A percentile compares a stretch with the other conserved stretches of the same genome.
Evolutionary conservation across 2,888 invertebrate genomes (phyloP).

Genomic region (Lysandra bellargus): DNA sequence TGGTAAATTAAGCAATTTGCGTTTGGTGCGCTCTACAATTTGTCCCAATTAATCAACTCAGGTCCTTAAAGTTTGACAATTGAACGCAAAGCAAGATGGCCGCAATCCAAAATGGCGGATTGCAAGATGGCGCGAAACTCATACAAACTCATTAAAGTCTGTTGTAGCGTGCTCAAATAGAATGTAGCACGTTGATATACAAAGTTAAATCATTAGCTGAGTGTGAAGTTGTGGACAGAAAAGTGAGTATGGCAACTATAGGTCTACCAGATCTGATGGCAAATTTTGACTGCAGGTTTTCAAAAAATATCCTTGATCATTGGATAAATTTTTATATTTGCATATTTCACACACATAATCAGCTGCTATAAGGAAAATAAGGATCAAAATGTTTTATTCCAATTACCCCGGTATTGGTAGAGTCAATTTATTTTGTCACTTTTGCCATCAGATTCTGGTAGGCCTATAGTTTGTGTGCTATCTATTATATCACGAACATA

Average conservation of each 20-base stretch:
- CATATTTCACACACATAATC: no score
- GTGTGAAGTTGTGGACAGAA: neutral
- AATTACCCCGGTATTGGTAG: no score
- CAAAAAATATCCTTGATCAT: no score
- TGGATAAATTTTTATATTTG: no score
- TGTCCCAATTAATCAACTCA: slow-evolving; percentile 12
- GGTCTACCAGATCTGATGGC: no score
- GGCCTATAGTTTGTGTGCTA: no score
- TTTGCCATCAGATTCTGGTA: no score
- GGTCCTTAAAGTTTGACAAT: slow-evolving; percentile 13
- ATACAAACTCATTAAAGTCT: slow-evolving; percentile 38
- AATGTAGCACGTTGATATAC: slow-evolving; percentile 13
- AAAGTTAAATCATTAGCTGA: slow-evolving; percentile 24
- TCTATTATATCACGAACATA: no score
- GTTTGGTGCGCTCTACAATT: neutral
- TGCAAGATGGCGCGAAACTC: slow-evolving; percentile 12
- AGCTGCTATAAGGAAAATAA: no score
- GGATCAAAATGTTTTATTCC: no score
- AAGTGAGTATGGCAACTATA: neutral
- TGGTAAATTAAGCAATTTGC: neutral
- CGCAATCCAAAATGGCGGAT: neutral
- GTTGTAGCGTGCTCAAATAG: slow-evolving; percentile 29
- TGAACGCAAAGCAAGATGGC: neutral
- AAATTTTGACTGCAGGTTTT: no score
- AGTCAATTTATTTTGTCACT: no score